phyloP scores from a whole-genome alignment of 2,888 invertebrate genomes.

The Drosophila putrida region DNA sequence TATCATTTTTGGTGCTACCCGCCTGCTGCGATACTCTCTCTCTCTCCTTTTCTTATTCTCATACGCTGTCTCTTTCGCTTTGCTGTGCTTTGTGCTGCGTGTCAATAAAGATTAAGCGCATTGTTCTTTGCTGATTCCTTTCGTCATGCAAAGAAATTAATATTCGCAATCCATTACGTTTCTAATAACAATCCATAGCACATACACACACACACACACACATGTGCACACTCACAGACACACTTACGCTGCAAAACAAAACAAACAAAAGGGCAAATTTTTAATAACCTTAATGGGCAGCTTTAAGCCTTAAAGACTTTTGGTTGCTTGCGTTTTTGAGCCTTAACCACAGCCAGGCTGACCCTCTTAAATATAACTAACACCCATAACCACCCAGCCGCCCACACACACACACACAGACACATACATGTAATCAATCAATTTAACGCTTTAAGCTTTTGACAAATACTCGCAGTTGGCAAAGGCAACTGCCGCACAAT shows the following conservation, averaged over 20 bases:
- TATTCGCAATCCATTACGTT: slow-evolving; percentile 78
- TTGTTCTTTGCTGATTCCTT: slow-evolving; percentile 75
- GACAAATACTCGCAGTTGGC: slow-evolving; percentile 63
- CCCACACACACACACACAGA: slow-evolving; percentile 1
- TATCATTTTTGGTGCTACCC: slow-evolving; percentile 75
- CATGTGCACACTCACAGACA: slow-evolving; percentile 13
- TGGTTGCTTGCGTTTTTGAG: slow-evolving; percentile 16
- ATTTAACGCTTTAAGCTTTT: slow-evolving; percentile 76
- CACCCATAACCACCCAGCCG: neutral
- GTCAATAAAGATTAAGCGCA: slow-evolving; percentile 77
- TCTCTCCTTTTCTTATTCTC: slow-evolving; percentile 4
- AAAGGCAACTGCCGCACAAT: slow-evolving; percentile 54
- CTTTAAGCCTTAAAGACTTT: slow-evolving; percentile 64
- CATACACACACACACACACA: slow-evolving; percentile 21
- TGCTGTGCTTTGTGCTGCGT: slow-evolving; percentile 58
- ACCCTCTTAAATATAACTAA: slow-evolving; percentile 17
- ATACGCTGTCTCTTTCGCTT: slow-evolving; percentile 3
- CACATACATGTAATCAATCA: slow-evolving; percentile 66
- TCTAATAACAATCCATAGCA: slow-evolving; percentile 60
- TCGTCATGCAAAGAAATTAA: slow-evolving; percentile 78
- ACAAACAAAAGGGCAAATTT: slow-evolving; percentile 52
- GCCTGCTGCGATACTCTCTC: slow-evolving; percentile 20
- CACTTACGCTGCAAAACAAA: neutral
- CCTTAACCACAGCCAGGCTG: slow-evolving; percentile 41
- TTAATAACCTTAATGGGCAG: slow-evolving; percentile 75